Evolutionary conservation across 1,140 invertebrate species (phyloP).

Genomic region (Parapsyche elsis): DNA sequence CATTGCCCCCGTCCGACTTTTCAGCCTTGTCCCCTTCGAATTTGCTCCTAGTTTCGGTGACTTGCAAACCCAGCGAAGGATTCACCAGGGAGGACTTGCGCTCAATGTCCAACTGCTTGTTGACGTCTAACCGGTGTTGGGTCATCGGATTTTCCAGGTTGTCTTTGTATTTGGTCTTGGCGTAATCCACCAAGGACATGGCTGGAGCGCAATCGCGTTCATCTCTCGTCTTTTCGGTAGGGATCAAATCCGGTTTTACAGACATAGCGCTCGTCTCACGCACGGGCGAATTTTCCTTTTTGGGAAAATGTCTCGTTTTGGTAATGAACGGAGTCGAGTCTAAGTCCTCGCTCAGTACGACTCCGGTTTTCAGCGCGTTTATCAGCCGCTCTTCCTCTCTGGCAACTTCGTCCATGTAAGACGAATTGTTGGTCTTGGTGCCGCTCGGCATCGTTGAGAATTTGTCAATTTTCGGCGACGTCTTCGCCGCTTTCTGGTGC

Average conservation of each 20-base stretch:
- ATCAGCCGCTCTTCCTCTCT: slow-evolving; percentile 83
- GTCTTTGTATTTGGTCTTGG: slow-evolving; percentile 74
- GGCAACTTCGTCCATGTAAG: slow-evolving; percentile 74
- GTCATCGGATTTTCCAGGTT: slow-evolving; percentile 67
- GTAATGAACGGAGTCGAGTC: slow-evolving; percentile 44
- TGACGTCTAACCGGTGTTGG: slow-evolving; percentile 69
- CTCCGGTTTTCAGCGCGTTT: slow-evolving; percentile 80
- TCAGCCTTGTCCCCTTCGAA: slow-evolving; percentile 59
- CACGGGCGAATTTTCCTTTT: slow-evolving; percentile 56
- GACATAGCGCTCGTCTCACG: slow-evolving; percentile 55
- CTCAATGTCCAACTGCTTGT: slow-evolving; percentile 64
- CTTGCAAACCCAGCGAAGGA: slow-evolving; percentile 63
- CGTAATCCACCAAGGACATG: slow-evolving; percentile 73
- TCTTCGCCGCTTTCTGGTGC: slow-evolving; percentile 46
- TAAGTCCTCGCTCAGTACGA: slow-evolving; percentile 69
- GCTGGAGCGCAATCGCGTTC: slow-evolving; percentile 58
- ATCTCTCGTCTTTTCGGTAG: slow-evolving; percentile 51
- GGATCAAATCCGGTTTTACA: slow-evolving; percentile 63
- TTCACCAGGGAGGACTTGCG: slow-evolving; percentile 61
- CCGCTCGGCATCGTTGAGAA: slow-evolving; percentile 55
- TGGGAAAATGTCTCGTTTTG: slow-evolving; percentile 34
- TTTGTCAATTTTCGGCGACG: slow-evolving; percentile 48
- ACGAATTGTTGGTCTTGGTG: slow-evolving; percentile 51
- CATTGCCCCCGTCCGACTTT: slow-evolving; percentile 44
- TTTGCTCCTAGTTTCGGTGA: slow-evolving; percentile 64